Percentiles rank a stretch among this genome's conserved stretches.
Evolutionary conservation across 2,113 vertebrate species (phyloP).

Genomic region (Epinephelus lanceolatus): DNA sequence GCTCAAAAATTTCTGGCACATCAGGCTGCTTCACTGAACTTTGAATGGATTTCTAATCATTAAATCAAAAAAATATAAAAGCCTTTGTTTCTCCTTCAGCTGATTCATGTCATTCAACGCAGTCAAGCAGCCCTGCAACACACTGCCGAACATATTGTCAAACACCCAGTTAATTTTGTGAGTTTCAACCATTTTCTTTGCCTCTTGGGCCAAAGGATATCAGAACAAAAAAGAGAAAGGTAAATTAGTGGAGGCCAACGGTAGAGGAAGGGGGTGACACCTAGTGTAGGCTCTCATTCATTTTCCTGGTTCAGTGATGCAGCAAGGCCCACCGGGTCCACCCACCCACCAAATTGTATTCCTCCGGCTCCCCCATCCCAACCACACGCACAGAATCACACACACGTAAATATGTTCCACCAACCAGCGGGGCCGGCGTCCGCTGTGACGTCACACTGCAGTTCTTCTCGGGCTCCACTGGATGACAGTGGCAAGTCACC

Average conservation of each 20-base stretch:
- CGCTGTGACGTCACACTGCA: conserved; percentile 79
- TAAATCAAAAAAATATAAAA: conserved; percentile 29
- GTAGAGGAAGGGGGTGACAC: conserved; percentile 62
- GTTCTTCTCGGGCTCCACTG: conserved; percentile 78
- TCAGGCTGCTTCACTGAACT: conserved; percentile 48
- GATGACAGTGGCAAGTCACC: conserved; percentile 78
- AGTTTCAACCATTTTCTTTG: conserved; percentile 31
- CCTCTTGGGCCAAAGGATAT: neutral
- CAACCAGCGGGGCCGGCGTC: conserved; percentile 70
- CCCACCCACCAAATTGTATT: conserved; percentile 75
- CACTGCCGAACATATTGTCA: neutral
- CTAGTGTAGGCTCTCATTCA: conserved; percentile 70
- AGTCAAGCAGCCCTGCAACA: conserved; percentile 18
- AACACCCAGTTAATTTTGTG: conserved; percentile 5
- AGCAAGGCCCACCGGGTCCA: conserved; percentile 72
- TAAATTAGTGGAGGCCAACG: conserved; percentile 36
- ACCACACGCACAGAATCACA: conserved; percentile 62
- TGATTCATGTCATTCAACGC: conserved; percentile 35
- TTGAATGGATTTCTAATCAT: conserved; percentile 49
- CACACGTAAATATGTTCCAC: conserved; percentile 72
- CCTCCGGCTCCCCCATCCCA: conserved; percentile 66
- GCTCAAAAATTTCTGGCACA: conserved; percentile 43
- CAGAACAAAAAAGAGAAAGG: conserved; percentile 15
- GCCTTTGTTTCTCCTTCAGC: conserved; percentile 25
- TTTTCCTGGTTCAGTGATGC: conserved; percentile 76